Percentiles rank a stretch among this genome's conserved stretches.
These are phyloP conservation scores for Montipora cactus DNA, from an alignment of 64 coral and sea anemone species.

Conservation along the genomic window DNA sequence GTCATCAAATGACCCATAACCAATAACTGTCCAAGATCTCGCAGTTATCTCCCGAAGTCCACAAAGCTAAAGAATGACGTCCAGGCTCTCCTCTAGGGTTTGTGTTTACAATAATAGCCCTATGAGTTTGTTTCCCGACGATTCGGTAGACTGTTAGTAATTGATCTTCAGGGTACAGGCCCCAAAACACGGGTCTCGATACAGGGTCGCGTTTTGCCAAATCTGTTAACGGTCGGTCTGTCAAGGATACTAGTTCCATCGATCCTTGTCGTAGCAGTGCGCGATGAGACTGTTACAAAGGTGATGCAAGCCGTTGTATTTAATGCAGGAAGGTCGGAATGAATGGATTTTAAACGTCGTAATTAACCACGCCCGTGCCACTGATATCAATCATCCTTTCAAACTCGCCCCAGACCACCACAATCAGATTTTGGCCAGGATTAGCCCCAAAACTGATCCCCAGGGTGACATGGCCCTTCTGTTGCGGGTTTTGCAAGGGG, in stretches of 20 bases:
- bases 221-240: background rate
- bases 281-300: too few species aligned
- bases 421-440: background rate
- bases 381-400: constrained; percentile 31
- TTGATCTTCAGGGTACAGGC: background rate
- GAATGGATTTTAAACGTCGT: background rate
- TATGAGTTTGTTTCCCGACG: background rate
- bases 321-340: too few species aligned
- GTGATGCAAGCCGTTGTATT: too few species aligned
- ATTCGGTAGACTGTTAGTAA: background rate
- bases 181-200: background rate
- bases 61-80: constrained; percentile 12
- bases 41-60: constrained; percentile 11
- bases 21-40: constrained; percentile 52
- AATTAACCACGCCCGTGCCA: background rate
- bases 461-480: background rate
- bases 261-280: background rate
- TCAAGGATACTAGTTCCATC: background rate
- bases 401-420: constrained; percentile 51
- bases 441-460: background rate
- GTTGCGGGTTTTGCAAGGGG: constrained; percentile 1
- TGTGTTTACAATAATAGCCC: constrained; percentile 57
- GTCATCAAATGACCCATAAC: too few species aligned
- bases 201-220: background rate
- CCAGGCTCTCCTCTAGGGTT: background rate